Conservation (phyloP, 2,113 vertebrate genomes). For the Phoenicopterus ruber region DNA sequence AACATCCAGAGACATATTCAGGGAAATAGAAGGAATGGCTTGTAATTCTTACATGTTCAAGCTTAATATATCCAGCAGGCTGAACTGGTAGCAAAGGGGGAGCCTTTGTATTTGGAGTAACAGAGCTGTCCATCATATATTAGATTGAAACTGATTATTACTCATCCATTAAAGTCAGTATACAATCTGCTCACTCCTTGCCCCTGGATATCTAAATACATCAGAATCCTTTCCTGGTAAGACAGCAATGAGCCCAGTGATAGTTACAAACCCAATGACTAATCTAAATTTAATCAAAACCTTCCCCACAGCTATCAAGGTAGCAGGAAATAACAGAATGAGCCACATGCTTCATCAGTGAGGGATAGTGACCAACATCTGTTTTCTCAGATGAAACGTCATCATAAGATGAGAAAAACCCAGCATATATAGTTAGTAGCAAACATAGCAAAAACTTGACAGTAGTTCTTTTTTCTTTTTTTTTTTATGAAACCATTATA, state of each 20-base stretch:
- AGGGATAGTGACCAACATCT: background rate
- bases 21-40: background rate
- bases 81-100: background rate
- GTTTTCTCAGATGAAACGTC: background rate
- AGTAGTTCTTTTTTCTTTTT: background rate
- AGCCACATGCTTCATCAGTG: background rate
- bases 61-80: background rate
- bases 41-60: background rate
- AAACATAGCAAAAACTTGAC: background rate
- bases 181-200: background rate
- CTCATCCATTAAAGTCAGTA: background rate
- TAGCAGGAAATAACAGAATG: background rate
- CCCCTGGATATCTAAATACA: background rate
- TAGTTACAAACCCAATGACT: background rate
- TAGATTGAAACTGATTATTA: background rate
- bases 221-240: background rate
- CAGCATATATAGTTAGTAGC: background rate
- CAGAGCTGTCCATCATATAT: background rate
- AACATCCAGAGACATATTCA: background rate
- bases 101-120: background rate
- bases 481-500: background rate
- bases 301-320: background rate
- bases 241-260: background rate
- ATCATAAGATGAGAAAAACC: background rate
- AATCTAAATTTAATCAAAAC: constrained; percentile 17